Percentiles rank a stretch among this genome's conserved stretches.
Conservation (phyloP, 2,113 vertebrate species). For the Calidris pugnax region DNA sequence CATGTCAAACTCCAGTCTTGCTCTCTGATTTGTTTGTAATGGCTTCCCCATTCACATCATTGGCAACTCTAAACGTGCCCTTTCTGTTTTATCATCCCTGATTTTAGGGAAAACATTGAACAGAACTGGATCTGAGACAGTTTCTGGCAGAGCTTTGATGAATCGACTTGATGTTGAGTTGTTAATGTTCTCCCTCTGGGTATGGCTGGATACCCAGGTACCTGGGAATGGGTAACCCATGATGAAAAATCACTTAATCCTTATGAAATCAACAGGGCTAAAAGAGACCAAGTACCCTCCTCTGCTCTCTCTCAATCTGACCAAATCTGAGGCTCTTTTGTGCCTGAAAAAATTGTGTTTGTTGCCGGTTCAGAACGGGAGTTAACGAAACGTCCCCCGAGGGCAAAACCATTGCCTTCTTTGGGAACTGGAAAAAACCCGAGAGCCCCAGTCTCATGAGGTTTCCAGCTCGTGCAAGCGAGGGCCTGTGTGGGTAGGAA, state of each 20-base stretch:
- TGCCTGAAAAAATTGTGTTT: background rate
- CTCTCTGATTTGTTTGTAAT: background rate
- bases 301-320: background rate
- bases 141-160: background rate
- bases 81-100: background rate
- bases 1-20: background rate
- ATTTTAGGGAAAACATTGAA: background rate
- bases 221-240: background rate
- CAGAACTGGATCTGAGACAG: background rate
- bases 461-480: slow-evolving; percentile 1
- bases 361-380: background rate
- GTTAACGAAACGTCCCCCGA: background rate
- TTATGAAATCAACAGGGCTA: background rate
- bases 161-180: background rate
- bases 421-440: slow-evolving; percentile 10
- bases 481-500: slow-evolving; percentile 37
- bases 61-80: background rate
- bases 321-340: background rate
- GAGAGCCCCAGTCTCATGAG: background rate
- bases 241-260: background rate
- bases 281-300: background rate
- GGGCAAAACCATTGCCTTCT: background rate
- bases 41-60: background rate
- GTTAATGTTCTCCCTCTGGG: background rate
- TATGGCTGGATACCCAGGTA: background rate